Conservation (phyloP, 1,140 invertebrate genomes). For the Scaptomyza pallida region DNA sequence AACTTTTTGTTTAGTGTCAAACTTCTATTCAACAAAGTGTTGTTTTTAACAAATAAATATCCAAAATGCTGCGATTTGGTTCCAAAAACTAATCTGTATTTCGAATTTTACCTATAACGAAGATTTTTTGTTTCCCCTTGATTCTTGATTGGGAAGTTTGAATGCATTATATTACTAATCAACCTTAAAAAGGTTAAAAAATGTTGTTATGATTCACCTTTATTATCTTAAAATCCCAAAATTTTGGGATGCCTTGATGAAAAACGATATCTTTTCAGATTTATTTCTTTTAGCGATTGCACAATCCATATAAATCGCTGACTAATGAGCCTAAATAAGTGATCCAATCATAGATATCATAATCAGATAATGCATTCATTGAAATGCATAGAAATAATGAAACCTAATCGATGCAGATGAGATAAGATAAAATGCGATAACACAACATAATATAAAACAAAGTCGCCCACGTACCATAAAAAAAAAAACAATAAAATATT, state of each 20-base stretch:
- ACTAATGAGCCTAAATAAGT: conserved; percentile 30
- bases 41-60: too few species aligned
- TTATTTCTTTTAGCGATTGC: conserved; percentile 34
- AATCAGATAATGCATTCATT: conserved; percentile 7
- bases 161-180: too few species aligned
- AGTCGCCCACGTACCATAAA: conserved; percentile 27
- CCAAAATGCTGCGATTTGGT: too few species aligned
- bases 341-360: conserved; percentile 9
- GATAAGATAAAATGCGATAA: neutral
- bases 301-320: conserved; percentile 14
- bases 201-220: too few species aligned
- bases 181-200: too few species aligned
- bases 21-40: too few species aligned
- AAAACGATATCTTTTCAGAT: neutral
- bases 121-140: too few species aligned
- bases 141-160: too few species aligned
- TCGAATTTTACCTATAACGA: too few species aligned
- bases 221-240: too few species aligned
- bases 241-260: neutral
- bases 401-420: conserved; percentile 13
- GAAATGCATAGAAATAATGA: conserved; percentile 31
- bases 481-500: conserved; percentile 21
- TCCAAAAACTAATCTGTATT: too few species aligned
- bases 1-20: too few species aligned
- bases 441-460: neutral